Conservation (phyloP, 1,140 invertebrate species). For the Tenebrio molitor region DNA sequence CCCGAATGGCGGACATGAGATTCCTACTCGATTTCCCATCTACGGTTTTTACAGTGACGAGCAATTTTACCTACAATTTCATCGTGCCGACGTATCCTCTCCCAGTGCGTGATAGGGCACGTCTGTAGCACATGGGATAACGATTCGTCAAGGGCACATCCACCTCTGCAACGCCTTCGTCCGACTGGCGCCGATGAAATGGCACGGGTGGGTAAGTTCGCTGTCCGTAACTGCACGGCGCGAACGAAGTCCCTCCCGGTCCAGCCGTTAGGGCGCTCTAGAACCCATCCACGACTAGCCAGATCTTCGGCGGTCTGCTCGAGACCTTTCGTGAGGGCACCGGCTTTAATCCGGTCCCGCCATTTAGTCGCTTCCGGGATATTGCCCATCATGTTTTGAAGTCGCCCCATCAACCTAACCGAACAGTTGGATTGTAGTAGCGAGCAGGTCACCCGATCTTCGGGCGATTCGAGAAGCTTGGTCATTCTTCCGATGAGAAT, state of each 20-base stretch:
- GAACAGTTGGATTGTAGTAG: neutral
- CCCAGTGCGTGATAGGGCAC: slow-evolving; percentile 35
- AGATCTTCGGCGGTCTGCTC: slow-evolving; percentile 18
- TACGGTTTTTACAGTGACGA: neutral
- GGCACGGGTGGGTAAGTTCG: slow-evolving; percentile 49
- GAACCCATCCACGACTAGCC: slow-evolving; percentile 31
- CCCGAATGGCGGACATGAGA: slow-evolving; percentile 4
- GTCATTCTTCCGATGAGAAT: neutral
- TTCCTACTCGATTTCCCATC: slow-evolving; percentile 27
- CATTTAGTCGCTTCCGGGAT: neutral
- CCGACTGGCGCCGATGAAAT: slow-evolving; percentile 39
- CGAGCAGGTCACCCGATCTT: neutral
- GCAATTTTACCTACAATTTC: slow-evolving; percentile 40
- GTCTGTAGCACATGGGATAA: slow-evolving; percentile 43
- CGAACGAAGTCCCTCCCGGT: slow-evolving; percentile 47
- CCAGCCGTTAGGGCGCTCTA: slow-evolving; percentile 31
- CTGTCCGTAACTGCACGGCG: slow-evolving; percentile 49
- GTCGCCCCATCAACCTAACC: neutral
- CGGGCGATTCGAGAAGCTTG: neutral
- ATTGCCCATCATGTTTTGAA: neutral
- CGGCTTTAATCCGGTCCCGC: slow-evolving; percentile 10
- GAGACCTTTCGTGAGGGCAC: slow-evolving; percentile 15
- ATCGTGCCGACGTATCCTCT: slow-evolving; percentile 32
- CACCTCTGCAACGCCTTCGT: neutral
- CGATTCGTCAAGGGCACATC: slow-evolving; percentile 29